Percentiles rank a stretch among this genome's conserved stretches.
phyloP scores from a whole-genome alignment of 2,888 invertebrate species.

The Dicyrtoma fusca region DNA sequence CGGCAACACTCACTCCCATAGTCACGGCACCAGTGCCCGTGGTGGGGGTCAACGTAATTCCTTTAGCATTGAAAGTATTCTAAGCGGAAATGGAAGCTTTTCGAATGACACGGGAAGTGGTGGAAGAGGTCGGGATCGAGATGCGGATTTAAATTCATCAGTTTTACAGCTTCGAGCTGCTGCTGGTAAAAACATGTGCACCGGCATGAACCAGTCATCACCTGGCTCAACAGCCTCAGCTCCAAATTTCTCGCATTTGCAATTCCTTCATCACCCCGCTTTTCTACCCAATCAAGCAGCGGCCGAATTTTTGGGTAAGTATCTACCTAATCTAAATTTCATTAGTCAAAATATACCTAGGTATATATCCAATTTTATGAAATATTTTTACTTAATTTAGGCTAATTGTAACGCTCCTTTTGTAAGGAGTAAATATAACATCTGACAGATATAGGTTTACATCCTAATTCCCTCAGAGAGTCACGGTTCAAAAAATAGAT shows the following conservation, averaged over 20 bases:
- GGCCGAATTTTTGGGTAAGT: slow-evolving; percentile 55
- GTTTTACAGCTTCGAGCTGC: no score
- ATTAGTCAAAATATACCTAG: no score
- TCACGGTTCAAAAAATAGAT: no score
- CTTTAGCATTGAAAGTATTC: slow-evolving; percentile 55
- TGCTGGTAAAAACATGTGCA: neutral
- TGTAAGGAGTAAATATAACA: no score
- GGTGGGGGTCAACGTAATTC: slow-evolving; percentile 43
- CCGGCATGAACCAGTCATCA: neutral
- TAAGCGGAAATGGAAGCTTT: slow-evolving; percentile 31
- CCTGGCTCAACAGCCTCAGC: slow-evolving; percentile 28
- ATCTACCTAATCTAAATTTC: neutral
- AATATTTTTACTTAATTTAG: no score
- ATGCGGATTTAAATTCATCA: neutral
- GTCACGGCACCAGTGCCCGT: slow-evolving; percentile 10
- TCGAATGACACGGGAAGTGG: slow-evolving; percentile 14
- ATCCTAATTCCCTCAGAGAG: no score
- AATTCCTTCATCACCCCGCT: slow-evolving; percentile 55
- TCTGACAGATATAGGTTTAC: no score
- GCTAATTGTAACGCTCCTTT: no score
- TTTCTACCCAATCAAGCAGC: slow-evolving; percentile 55
- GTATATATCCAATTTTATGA: no score
- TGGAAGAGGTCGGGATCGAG: slow-evolving; percentile 14
- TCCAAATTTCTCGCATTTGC: slow-evolving; percentile 49
- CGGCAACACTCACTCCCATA: neutral